Conservation (phyloP, 2,888 invertebrate species). For the Allygus modestus region DNA sequence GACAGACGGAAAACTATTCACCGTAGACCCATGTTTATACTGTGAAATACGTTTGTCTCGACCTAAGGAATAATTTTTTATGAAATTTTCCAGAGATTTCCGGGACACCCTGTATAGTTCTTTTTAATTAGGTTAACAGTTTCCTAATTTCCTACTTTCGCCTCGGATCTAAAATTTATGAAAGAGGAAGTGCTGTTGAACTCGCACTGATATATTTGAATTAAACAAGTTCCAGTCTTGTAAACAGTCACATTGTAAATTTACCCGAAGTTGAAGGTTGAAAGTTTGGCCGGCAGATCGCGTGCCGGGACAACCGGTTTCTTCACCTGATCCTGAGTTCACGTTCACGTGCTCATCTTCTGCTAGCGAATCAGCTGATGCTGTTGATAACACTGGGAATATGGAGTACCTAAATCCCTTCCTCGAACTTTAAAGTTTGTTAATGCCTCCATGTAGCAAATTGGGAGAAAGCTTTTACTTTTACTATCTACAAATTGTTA, state of each 20-base stretch:
- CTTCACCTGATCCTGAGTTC: not conserved
- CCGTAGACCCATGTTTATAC: too few species aligned
- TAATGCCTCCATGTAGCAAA: too few species aligned
- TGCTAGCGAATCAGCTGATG: not conserved
- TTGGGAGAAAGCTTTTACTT: not conserved
- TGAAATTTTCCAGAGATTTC: too few species aligned
- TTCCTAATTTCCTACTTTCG: not conserved
- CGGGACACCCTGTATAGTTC: too few species aligned
- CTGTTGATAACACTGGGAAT: not conserved
- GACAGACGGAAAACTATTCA: too few species aligned
- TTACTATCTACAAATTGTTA: not conserved
- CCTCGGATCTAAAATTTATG: not conserved
- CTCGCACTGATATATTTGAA: conserved; percentile 30
- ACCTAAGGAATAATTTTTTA: too few species aligned
- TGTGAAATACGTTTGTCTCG: too few species aligned
- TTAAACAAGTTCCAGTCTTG: conserved; percentile 30
- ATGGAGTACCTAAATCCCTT: too few species aligned
- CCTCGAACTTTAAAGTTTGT: too few species aligned
- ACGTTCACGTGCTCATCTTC: not conserved
- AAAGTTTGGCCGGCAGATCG: conserved; percentile 4
- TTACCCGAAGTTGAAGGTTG: conserved; percentile 17
- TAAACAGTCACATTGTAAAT: conserved; percentile 41
- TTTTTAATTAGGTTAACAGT: too few species aligned
- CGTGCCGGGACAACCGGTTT: conserved; percentile 13
- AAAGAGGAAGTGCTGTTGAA: conserved; percentile 1